Percentiles rank a stretch among this genome's conserved stretches.
Conservation (phyloP, 2,888 invertebrate genomes). For the Harpagoxenus sublaevis region DNA sequence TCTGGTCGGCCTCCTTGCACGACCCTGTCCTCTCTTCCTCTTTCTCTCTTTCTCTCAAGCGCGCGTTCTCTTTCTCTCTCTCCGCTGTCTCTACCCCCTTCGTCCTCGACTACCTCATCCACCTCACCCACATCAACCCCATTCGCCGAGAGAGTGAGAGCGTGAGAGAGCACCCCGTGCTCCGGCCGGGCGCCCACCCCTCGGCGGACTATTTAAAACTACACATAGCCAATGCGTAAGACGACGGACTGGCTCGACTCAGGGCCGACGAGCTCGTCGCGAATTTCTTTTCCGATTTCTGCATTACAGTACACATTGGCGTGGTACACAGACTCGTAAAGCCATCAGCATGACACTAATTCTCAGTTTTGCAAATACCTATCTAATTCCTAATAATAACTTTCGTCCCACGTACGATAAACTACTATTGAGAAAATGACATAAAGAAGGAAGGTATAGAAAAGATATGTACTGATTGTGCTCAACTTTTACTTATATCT, state of each 20-base stretch:
- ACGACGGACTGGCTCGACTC: conserved; percentile 58
- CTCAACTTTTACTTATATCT: neutral
- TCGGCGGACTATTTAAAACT: conserved; percentile 85
- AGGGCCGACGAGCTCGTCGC: conserved; percentile 28
- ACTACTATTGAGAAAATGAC: neutral
- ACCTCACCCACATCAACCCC: conserved; percentile 76
- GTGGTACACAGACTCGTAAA: neutral
- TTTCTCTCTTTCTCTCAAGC: conserved; percentile 60
- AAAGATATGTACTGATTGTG: neutral
- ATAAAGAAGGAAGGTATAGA: neutral
- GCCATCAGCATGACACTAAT: neutral
- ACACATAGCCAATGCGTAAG: conserved; percentile 79
- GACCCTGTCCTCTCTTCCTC: conserved; percentile 61
- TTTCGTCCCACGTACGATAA: neutral
- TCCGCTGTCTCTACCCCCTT: conserved; percentile 59
- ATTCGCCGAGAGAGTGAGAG: conserved; percentile 66
- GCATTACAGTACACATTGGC: neutral
- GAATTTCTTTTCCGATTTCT: conserved; percentile 44
- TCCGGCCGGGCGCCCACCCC: conserved; percentile 77
- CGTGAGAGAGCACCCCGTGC: conserved; percentile 73
- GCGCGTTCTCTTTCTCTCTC: conserved; percentile 61
- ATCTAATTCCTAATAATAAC: neutral
- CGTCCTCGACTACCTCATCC: conserved; percentile 75
- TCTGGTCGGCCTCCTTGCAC: conserved; percentile 63
- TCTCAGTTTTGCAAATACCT: neutral